Evolutionary conservation across 2,888 invertebrate genomes (phyloP), one percentile per base, ranked within the genome.

Genomic region (Nasonovia ribisnigri): DNA sequence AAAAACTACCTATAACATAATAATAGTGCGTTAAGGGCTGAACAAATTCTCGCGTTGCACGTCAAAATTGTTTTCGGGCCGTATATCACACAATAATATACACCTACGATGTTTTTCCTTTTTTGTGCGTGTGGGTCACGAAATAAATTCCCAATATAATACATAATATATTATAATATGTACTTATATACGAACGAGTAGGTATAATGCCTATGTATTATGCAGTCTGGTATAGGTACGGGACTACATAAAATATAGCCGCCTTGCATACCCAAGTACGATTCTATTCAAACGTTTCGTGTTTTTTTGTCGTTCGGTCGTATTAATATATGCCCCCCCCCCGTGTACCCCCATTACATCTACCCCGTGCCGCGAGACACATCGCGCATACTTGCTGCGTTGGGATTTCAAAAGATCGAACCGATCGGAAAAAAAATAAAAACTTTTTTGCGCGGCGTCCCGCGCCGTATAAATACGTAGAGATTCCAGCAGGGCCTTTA

Each of bases 401-500:
- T 84, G 16, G 92, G 6, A 91, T 91, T 91, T 87, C 87, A 36
- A 87, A 46, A 92, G 92, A 46, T 91, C 57, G 90, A 77, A 90
- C 24, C 84, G 91, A n/a, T 26, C 26, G 43, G 92, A 36, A 87
- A n/a, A 87, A 46, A 91, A 92, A 60, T 46, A 54, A 84, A 92
- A 87, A 86, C 54, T 92, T 92, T 92, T 92, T 92, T 87, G 60
- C 92, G 86, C 86, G 24, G 57, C 84, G 54, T 84, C 42, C 84
- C 84, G 54, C 8, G 42, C 42, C 42, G 57, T n/a, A 26, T 20
- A 26, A n/a, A n/a, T n/a, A 11, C 3, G 26, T 1, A 4, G 29
- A 43, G 43, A 16, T 43, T 43, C 84, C 29, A 57, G 57, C 57
- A 36, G 87, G 10, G 60, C 43, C n/a, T 54, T 60, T 89, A n/a